Conservation (phyloP, 2,113 vertebrate genomes). For the Amphilophus citrinellus region DNA sequence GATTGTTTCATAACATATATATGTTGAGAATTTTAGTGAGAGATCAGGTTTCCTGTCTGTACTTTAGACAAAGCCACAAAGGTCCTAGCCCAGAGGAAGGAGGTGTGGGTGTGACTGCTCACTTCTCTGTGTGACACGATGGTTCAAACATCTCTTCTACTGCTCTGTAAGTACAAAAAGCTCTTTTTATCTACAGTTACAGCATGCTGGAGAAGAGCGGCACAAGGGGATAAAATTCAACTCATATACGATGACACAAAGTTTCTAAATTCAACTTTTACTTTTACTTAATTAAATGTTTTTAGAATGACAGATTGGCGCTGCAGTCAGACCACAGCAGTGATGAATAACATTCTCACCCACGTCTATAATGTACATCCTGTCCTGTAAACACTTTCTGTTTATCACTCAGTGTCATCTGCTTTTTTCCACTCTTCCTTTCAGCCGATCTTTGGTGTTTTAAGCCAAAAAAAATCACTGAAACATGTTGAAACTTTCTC, state of each 20-base stretch:
- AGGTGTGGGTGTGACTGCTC: neutral
- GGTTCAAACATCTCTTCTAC: neutral
- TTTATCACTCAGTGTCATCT: neutral
- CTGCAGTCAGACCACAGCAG: neutral
- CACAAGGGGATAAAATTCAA: neutral
- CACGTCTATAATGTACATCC: neutral
- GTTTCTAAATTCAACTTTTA: neutral
- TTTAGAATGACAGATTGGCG: neutral
- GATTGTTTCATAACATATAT: neutral
- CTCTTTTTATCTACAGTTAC: neutral
- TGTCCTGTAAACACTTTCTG: neutral
- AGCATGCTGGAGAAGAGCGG: accelerated
- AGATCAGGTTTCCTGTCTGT: neutral
- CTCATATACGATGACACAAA: too few species aligned
- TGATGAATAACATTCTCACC: neutral
- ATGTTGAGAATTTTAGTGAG: neutral
- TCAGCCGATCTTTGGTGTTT: neutral
- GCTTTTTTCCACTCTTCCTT: neutral
- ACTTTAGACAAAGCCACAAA: neutral
- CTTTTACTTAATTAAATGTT: neutral
- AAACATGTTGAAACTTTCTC: neutral
- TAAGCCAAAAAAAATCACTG: neutral
- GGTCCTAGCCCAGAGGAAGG: neutral
- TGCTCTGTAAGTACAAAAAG: neutral
- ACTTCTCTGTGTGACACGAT: neutral